Evolutionary conservation across 1,140 invertebrate species (phyloP), one percentile per base, ranked within the genome.

Genomic region (Cherax quadricarinatus): DNA sequence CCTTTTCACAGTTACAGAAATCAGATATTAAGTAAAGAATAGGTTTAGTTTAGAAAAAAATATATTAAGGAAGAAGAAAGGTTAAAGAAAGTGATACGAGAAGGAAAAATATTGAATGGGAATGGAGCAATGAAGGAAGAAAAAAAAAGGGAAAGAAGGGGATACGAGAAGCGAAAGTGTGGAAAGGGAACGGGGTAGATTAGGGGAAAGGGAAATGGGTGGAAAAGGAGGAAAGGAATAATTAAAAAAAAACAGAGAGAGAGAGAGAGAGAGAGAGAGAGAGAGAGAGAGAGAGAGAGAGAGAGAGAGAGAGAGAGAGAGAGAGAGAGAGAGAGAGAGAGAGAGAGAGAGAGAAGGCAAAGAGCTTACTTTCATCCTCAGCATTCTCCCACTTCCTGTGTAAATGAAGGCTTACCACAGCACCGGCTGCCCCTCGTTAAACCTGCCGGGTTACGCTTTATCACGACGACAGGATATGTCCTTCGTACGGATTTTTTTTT

Each of bases 321-420:
- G 49, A 82, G 18, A 53, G 80, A 53, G 49, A 14, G 49, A 53
- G 49, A 82, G 49, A 82, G 49, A 53, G 80, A 51, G 41, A 48
- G n/a, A n/a, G n/a, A n/a, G n/a, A n/a, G n/a, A n/a, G n/a, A n/a
- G n/a, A n/a, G n/a, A n/a, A 18, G 48, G 21, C n/a, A 14, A 7
- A 30, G 5, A 75, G 70, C n/a, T 75, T 30, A 75, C 70, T 75
- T 75, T 75, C 24, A 75, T 24, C 70, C 70, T 30, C 24, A 30
- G 70, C 70, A 75, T 75, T 75, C 18, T 75, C 30, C 30, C 70
- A 75, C 24, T 75, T 75, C 70, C 70, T 75, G 70, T 24, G 70
- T 75, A 75, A 75, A 75, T 75, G 70, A n/a, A 75, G 70, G 70
- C 70, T 75, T 30, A 75, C 70, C 24, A 24, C 18, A 12, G 70